phyloP scores from a whole-genome alignment of 2,888 invertebrate species.

The Dascillus cervinus region DNA sequence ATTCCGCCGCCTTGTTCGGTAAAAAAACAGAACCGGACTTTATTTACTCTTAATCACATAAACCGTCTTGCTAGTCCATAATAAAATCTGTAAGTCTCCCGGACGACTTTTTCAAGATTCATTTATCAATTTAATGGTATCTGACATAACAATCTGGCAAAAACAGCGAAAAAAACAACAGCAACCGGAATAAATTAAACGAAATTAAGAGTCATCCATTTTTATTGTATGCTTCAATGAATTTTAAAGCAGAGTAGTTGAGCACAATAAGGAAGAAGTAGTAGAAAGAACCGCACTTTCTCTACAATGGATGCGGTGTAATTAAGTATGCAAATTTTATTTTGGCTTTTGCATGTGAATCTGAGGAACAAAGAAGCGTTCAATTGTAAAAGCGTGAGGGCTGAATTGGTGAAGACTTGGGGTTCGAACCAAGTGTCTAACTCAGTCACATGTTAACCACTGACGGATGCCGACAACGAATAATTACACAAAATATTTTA shows the following conservation, averaged over 20 bases:
- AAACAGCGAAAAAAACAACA: too few relatives aligned
- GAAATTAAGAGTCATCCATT: conserved; percentile 22
- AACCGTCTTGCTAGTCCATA: too few relatives aligned
- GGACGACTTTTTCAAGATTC: too few relatives aligned
- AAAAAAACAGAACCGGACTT: too few relatives aligned
- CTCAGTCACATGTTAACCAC: too few relatives aligned
- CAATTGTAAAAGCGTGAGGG: conserved; percentile 28
- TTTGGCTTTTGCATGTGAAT: conserved; percentile 32
- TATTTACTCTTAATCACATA: too few relatives aligned
- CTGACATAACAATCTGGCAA: too few relatives aligned
- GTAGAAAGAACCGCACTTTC: conserved; percentile 18
- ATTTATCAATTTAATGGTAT: too few relatives aligned
- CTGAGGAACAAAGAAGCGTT: conserved; percentile 32
- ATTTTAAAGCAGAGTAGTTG: conserved; percentile 20
- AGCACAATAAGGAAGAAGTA: conserved; percentile 18
- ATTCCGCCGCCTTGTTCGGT: conserved; percentile 8
- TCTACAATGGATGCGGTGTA: conserved; percentile 24
- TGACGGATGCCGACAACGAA: too few relatives aligned
- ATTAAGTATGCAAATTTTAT: conserved; percentile 37
- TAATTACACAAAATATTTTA: too few relatives aligned
- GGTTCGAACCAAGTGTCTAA: conserved; percentile 29
- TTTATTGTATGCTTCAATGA: conserved; percentile 23
- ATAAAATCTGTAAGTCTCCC: too few relatives aligned
- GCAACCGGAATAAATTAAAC: too few relatives aligned
- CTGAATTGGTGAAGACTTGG: conserved; percentile 26